Conservation (phyloP, 1,140 invertebrate genomes). For the Halesus radiatus region DNA sequence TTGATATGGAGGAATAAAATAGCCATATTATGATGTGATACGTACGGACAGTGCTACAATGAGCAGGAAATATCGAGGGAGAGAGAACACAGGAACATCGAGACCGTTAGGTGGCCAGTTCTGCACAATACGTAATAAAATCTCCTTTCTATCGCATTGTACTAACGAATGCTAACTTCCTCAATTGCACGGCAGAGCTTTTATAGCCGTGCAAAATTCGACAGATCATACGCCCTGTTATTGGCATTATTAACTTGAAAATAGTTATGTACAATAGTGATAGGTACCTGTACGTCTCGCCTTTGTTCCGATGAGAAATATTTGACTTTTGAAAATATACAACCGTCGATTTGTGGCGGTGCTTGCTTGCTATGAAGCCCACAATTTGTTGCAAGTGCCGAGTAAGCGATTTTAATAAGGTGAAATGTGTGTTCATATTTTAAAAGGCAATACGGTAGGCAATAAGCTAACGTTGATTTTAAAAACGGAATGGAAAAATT, state of each 20-base stretch:
- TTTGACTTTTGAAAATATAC: not conserved
- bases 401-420: too few species aligned
- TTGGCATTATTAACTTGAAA: slow-evolving; percentile 9
- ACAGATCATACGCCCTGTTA: slow-evolving; percentile 20
- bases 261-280: not conserved
- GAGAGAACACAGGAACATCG: not conserved
- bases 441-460: too few species aligned
- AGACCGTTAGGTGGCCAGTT: slow-evolving; percentile 35
- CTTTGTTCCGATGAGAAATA: not conserved
- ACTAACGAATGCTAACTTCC: slow-evolving; percentile 30
- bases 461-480: too few species aligned
- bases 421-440: too few species aligned
- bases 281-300: too few species aligned
- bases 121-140: slow-evolving; percentile 38
- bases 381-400: too few species aligned
- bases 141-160: slow-evolving; percentile 25
- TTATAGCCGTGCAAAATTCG: slow-evolving; percentile 34
- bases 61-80: not conserved
- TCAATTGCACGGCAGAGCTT: slow-evolving; percentile 18
- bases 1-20: not conserved
- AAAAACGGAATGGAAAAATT: too few species aligned
- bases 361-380: too few species aligned
- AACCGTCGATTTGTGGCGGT: too few species aligned
- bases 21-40: not conserved
- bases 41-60: not conserved